A percentile compares a stretch with the other conserved stretches of the same genome.
These are phyloP conservation scores for Panorpa germanica DNA, from an alignment of 2,888 invertebrate genomes.

Conservation along the genomic window DNA sequence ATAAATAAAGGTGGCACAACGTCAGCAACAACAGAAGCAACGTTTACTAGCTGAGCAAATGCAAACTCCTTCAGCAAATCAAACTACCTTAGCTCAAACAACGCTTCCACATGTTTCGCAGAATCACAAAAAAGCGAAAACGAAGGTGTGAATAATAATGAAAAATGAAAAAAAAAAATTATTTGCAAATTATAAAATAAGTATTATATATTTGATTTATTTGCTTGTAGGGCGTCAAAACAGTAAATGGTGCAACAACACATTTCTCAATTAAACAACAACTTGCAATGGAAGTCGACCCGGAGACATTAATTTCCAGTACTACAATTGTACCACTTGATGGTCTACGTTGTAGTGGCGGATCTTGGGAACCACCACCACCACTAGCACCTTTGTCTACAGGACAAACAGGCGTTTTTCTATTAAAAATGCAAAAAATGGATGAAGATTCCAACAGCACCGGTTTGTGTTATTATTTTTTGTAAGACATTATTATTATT, in stretches of 20 bases:
- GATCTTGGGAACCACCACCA: constrained; percentile 18
- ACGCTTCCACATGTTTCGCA: constrained; percentile 19
- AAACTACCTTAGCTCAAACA: too few relatives aligned
- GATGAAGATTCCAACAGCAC: constrained; percentile 28
- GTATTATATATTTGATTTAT: too few relatives aligned
- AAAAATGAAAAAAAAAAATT: too few relatives aligned
- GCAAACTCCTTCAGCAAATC: too few relatives aligned
- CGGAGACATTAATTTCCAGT: constrained; percentile 1
- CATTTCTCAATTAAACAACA: constrained; percentile 7
- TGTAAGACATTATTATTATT: too few relatives aligned
- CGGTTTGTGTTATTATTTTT: too few relatives aligned
- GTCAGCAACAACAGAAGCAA: constrained; percentile 40
- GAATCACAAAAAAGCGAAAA: constrained; percentile 17
- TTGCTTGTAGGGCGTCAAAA: too few relatives aligned
- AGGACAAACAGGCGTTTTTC: constrained; percentile 1
- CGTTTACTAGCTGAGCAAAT: constrained; percentile 34
- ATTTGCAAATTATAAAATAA: too few relatives aligned
- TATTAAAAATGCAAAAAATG: too few relatives aligned
- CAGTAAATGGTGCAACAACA: constrained; percentile 20
- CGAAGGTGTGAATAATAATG: constrained; percentile 19
- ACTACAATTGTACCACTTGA: neutral
- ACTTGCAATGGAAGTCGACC: neutral
- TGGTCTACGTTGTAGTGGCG: neutral
- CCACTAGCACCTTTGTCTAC: constrained; percentile 20
- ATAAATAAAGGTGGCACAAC: constrained; percentile 36